These are phyloP conservation scores for Dryas iulia DNA, from an alignment of 1,140 invertebrate species.

Conservation along the genomic window DNA sequence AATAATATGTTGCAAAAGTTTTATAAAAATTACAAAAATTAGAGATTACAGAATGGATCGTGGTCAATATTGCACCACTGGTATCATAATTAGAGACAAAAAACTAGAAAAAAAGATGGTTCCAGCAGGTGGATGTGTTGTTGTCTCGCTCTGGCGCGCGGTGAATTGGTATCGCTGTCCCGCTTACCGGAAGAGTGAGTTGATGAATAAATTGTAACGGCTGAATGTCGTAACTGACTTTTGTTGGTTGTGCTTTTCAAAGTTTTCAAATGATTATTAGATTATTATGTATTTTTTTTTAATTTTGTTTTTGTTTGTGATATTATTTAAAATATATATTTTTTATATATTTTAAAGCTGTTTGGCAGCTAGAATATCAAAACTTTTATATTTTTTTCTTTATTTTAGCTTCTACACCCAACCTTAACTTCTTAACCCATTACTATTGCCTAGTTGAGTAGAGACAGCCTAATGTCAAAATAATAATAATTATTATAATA, in stretches of 20 bases:
- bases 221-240: constrained; percentile 70
- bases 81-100: constrained; percentile 52
- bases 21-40: constrained; percentile 24
- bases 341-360: too few relatives aligned
- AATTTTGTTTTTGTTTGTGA: neutral
- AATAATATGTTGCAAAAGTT: constrained; percentile 29
- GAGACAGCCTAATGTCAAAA: too few relatives aligned
- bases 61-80: constrained; percentile 57
- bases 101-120: constrained; percentile 54
- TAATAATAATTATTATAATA: too few relatives aligned
- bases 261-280: constrained; percentile 23
- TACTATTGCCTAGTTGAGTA: too few relatives aligned
- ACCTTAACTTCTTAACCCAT: too few relatives aligned
- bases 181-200: constrained; percentile 59
- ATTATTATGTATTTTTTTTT: neutral
- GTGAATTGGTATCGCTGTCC: constrained; percentile 31
- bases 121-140: constrained; percentile 56
- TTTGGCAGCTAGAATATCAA: too few relatives aligned
- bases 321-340: neutral
- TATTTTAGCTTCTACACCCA: too few relatives aligned
- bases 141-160: constrained; percentile 36
- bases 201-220: constrained; percentile 69
- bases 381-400: too few relatives aligned
- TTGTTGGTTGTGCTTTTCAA: constrained; percentile 48
- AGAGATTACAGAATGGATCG: constrained; percentile 22